Evolutionary conservation across 2,113 vertebrate genomes (phyloP), one percentile per base, ranked within the genome.

Genomic region (Neotragus moschatus): DNA sequence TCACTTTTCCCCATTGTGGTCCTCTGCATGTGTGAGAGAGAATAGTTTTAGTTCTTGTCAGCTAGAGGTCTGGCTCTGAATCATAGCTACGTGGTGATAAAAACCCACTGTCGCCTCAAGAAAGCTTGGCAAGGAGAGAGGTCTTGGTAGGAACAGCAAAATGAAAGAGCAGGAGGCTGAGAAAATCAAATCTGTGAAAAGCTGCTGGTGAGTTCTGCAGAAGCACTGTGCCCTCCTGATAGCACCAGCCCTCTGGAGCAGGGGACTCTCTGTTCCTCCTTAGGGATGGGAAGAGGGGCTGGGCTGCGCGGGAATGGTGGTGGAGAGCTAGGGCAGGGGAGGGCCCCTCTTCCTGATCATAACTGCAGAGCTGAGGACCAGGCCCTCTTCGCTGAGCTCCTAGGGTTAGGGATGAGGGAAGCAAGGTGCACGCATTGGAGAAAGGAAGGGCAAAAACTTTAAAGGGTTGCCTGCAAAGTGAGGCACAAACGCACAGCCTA

Each of bases 31-130:
- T 17, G 43, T 75, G 96, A 56, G 60, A 47, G 77, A 58, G 86
- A 92, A 84, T 97, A 88, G 86, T 97, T 97, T 97, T 96, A 97
- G 93, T 93, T 96, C n/a, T 95, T 61, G 60, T 82, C 91, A 91
- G 90, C 81, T 61, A 92, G 94, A 97, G 88, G 81, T 60, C 77
- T 96, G 96, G 77, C 93, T 97, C 95, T 94, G 96, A 97, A 86
- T 97, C 93, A 96, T 61, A 95, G 92, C 81, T 91, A 6, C 43
- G 2, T 63, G 80, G 56, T 88, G 77, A 94, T 86, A 90, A 97
- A 97, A 96, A 82, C 93, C 77, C 86, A 96, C 70, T n/a, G 43
- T 85, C 6, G 3, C 91, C 39, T 21, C 75, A 81, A 96, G 92
- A 85, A 88, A 80, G 12, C 92, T 91, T 92, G 94, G 82, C 92